Base-by-base conservation (phyloP, 2,888 invertebrate genomes). In the Zygaena filipendulae region DNA sequence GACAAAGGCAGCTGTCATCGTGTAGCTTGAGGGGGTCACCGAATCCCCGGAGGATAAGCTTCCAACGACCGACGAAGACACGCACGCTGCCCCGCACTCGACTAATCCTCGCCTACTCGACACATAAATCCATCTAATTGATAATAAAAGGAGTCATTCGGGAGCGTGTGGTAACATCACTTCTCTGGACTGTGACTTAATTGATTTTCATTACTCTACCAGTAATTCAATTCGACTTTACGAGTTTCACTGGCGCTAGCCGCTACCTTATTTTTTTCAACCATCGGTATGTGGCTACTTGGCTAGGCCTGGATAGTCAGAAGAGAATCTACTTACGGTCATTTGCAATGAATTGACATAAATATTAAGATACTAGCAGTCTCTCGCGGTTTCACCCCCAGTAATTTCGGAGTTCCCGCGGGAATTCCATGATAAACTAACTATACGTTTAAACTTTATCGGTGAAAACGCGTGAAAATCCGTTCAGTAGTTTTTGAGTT, bases 101-200 rank as follows among this genome's bases (percentile, higher is more conserved):
- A 52, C 62, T 72, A 71, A 77, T 74, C 74, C 74, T 52, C 63
- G 63, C 64, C 72, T 69, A 66, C 69, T 67, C 62, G 57, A 53
- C 69, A 74, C 68, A 72, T 74, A 74, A 77, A 75, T 68, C 74
- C 71, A 70, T 70, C 75, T 77, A 77, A 75, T 77, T 75, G 77
- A 74, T 72, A 75, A 77, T 75, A 75, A 75, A 72, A 70, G 67
- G 61, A 64, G 61, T 53, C 53, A 63, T 66, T 64, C 60, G 55
- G 69, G 64, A 62, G 68, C 70, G 70, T 72, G 70, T 62, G 69
- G 69, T 67, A 63, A 68, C 70, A 68, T 62, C 66, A 63, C 59
- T 39, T 39, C 46, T 47, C 52, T 53, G 52, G 51, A 57, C 52
- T 49, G 47, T 56, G n/a, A n/a, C n/a, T 58, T 75, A 75, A 75